Base-by-base conservation (phyloP, 2,888 invertebrate genomes). In the Temnothorax ravouxi region DNA sequence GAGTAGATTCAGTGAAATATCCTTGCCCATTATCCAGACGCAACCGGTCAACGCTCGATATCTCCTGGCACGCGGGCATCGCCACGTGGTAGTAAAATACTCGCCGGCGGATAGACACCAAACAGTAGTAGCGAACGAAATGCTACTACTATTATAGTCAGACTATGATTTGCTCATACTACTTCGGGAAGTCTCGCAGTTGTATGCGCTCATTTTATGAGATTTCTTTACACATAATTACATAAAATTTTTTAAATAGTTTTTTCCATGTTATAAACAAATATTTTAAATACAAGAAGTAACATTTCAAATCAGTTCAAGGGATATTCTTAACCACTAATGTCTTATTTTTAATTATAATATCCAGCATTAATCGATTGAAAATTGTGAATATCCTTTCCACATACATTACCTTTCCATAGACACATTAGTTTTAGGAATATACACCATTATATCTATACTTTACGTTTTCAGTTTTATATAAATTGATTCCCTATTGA, bases 21-120 rank as follows among this genome's bases (percentile, higher is more conserved):
- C 86, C 80, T 88, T 83, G 83, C 59, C 81, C 87, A 87, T 88
- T 88, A 87, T 88, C 81, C 85, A 80, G 77, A 84, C 69, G 62
- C 59, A 71, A 50, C 79, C 72, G 72, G 84, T 71, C 84, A 38
- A 81, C 83, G 74, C 29, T 75, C 77, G 66, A 84, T 83, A 79
- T 50, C 66, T 76, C n/a, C 69, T 64, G 47, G 13, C 67, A 75
- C 47, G 67, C 79, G 84, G 59, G 21, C 59, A 79, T 83, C 59
- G 25, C 79, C 88, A 88, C 88, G 87, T 88, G 88, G 67, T 29
- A 25, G 47, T 44, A 50, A 66, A 59, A 66, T 82, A 81, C 54
- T 21, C 3, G 52, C n/a, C 61, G 50, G 38, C 64, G 29, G 15
- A 64, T 77, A 52, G 44, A 38, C 61, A 61, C 44, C 18, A 47